Evolutionary conservation across 1,140 invertebrate genomes (phyloP).

Genomic region (Apolygus lucorum): DNA sequence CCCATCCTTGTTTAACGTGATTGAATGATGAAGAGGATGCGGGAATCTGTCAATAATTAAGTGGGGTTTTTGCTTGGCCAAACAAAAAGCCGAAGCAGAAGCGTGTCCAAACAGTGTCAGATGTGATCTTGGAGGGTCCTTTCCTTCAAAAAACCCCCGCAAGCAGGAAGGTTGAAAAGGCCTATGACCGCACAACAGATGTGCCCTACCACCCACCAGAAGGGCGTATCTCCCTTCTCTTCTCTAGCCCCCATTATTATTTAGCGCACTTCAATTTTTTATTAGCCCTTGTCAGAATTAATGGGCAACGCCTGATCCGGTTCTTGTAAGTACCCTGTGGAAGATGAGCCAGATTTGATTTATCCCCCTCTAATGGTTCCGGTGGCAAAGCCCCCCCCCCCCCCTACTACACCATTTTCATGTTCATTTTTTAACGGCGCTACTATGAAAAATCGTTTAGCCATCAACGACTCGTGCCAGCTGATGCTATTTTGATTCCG

Average conservation of each 20-base stretch:
- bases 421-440: no score
- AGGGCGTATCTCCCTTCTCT: neutral
- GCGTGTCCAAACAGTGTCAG: constrained; percentile 14
- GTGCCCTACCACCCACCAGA: neutral
- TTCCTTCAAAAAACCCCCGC: neutral
- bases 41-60: constrained; percentile 15
- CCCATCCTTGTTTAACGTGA: no score
- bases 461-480: no score
- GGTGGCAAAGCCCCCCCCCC: neutral
- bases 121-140: neutral
- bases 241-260: constrained; percentile 1
- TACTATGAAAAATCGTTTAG: no score
- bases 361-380: neutral
- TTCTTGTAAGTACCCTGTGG: neutral
- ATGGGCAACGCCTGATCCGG: constrained; percentile 6
- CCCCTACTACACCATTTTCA: no score
- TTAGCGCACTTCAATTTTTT: constrained; percentile 19
- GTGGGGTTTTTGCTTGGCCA: constrained; percentile 4
- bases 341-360: constrained; percentile 17
- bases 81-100: neutral
- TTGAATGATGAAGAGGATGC: no score
- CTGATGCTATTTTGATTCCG: no score
- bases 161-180: neutral
- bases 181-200: constrained; percentile 14
- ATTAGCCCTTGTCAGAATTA: constrained; percentile 20